Evolutionary conservation across 2,888 invertebrate genomes (phyloP).

Genomic region (Tinea pellionella): DNA sequence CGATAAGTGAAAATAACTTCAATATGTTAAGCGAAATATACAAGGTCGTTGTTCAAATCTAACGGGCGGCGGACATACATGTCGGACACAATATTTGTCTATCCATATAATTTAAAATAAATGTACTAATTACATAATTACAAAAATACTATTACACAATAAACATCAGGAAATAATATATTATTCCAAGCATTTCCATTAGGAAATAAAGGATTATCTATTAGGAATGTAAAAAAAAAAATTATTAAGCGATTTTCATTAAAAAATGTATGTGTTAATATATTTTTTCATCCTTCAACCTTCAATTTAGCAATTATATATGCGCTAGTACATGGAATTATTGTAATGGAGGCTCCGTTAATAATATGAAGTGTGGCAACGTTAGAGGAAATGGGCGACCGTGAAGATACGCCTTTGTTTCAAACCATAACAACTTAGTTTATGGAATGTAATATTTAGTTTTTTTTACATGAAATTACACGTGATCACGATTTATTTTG

Average conservation of each 20-base stretch:
- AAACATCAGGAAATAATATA: neutral
- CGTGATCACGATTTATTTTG: neutral
- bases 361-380: constrained; percentile 2
- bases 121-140: no score
- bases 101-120: no score
- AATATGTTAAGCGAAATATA: no score
- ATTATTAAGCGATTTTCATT: neutral
- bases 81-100: no score
- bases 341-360: neutral
- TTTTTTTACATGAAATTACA: neutral
- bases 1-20: no score
- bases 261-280: neutral
- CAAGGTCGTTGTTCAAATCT: no score
- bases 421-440: neutral
- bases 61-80: no score
- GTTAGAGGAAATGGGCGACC: neutral
- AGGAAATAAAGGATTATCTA: neutral
- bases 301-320: neutral
- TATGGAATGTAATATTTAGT: neutral
- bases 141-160: neutral
- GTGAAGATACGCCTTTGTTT: neutral
- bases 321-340: neutral
- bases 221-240: neutral
- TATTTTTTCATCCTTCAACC: neutral
- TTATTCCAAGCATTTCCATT: neutral